phyloP scores from a whole-genome alignment of 2,888 invertebrate species.

The Cosmia pyralina region DNA sequence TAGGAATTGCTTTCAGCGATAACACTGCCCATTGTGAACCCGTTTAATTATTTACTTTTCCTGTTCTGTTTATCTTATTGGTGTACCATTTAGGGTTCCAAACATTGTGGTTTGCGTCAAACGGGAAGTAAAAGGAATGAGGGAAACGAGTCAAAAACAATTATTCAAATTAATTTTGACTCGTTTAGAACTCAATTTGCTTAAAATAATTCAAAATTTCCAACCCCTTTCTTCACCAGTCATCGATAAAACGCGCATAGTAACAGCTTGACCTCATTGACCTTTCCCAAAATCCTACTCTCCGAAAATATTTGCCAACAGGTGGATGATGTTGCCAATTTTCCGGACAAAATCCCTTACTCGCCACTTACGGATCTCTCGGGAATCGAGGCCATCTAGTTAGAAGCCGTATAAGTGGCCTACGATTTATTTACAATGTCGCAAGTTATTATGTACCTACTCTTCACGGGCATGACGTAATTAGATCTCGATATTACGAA shows the following conservation, averaged over 20 bases:
- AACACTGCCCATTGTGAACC: not conserved
- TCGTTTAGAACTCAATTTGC: too few species aligned
- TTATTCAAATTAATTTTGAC: not conserved
- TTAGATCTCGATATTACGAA: not conserved
- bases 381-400: slow-evolving; percentile 10
- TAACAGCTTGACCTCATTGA: not conserved
- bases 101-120: too few species aligned
- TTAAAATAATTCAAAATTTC: not conserved
- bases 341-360: slow-evolving; percentile 26
- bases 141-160: not conserved
- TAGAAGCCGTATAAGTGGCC: not conserved
- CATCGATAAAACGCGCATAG: not conserved
- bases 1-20: not conserved
- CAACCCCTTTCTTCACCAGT: not conserved
- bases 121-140: too few species aligned
- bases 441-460: not conserved
- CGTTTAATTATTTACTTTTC: not conserved
- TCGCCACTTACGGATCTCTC: not conserved
- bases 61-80: not conserved
- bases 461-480: not conserved
- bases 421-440: slow-evolving; percentile 13
- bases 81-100: not conserved
- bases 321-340: slow-evolving; percentile 33
- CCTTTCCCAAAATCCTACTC: not conserved
- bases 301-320: slow-evolving; percentile 18